Conservation (phyloP, 2,113 vertebrate species). For the Microcebus lehilahytsara region DNA sequence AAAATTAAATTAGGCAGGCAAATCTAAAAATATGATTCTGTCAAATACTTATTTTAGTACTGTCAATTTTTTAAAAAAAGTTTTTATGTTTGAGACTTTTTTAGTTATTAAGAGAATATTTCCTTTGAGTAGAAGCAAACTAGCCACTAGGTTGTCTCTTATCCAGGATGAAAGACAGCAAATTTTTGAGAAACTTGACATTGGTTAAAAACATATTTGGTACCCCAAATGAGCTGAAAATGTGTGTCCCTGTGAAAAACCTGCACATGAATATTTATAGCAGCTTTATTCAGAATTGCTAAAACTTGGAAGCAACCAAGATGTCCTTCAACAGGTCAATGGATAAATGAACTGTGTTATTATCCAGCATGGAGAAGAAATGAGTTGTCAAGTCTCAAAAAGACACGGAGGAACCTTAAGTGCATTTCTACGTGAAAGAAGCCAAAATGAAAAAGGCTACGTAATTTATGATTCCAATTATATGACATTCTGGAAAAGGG, state of each 20-base stretch:
- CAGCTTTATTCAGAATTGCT: neutral
- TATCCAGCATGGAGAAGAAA: neutral
- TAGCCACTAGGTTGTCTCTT: too few species aligned
- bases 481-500: neutral
- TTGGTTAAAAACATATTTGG: neutral
- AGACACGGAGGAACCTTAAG: neutral
- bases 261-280: neutral
- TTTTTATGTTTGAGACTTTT: neutral
- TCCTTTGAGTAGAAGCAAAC: neutral
- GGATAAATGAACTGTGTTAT: neutral
- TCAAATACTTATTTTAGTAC: neutral
- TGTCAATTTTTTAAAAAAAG: neutral
- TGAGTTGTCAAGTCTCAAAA: neutral
- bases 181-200: neutral
- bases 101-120: neutral
- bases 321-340: neutral
- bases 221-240: neutral
- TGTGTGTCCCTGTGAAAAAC: neutral
- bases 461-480: neutral
- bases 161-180: neutral
- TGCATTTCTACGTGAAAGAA: neutral
- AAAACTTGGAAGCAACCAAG: neutral
- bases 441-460: neutral
- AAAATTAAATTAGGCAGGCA: neutral
- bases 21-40: neutral